Evolutionary conservation across 2,888 invertebrate species (phyloP).

Genomic region (Serripes groenlandicus): DNA sequence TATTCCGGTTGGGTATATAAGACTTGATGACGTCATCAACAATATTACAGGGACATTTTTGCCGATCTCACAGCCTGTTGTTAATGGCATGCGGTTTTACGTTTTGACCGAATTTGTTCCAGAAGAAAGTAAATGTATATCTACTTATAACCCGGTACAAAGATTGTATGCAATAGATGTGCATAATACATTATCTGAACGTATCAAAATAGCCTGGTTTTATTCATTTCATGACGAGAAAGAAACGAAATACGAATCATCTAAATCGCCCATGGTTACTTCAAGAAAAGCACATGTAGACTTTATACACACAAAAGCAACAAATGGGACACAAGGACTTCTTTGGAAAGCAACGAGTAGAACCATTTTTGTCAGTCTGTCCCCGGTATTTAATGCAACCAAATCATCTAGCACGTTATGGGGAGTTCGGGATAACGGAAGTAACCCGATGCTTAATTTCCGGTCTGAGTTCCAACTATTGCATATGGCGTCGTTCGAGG

Average conservation of each 20-base stretch:
- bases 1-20: constrained; percentile 47
- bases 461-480: constrained; percentile 13
- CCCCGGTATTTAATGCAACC: constrained; percentile 21
- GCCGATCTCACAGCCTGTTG: constrained; percentile 59
- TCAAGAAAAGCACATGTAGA: not conserved
- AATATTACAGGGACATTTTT: constrained; percentile 52
- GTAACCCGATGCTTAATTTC: constrained; percentile 10
- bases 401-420: constrained; percentile 18
- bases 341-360: constrained; percentile 12
- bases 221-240: constrained; percentile 8
- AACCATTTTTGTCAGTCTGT: constrained; percentile 34
- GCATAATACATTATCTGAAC: constrained; percentile 38
- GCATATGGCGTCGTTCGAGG: constrained; percentile 47
- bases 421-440: constrained; percentile 35
- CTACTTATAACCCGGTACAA: not conserved
- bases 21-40: constrained; percentile 47
- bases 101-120: constrained; percentile 64
- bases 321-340: constrained; percentile 15
- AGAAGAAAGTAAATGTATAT: not conserved
- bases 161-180: constrained; percentile 64
- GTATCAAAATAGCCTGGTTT: constrained; percentile 56
- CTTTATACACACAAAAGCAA: not conserved
- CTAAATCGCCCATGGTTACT: not conserved
- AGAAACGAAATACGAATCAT: not conserved
- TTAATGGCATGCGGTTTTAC: constrained; percentile 58